Percentiles rank a stretch among this genome's conserved stretches.
Evolutionary conservation across 2,113 vertebrate genomes (phyloP).

Genomic region (Pristiophorus japonicus): DNA sequence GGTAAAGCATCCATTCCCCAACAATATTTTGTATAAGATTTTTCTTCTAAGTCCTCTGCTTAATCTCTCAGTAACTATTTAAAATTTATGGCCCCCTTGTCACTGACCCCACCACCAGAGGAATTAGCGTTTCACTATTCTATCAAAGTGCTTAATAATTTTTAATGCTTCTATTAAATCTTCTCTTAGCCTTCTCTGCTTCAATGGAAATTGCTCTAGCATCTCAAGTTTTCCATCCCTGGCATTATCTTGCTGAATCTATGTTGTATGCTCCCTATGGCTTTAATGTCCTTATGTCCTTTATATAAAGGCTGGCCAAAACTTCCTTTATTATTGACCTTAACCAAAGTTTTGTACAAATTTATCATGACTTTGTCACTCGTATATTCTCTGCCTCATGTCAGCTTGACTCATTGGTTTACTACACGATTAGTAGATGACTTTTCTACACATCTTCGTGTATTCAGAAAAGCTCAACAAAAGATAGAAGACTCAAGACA

Average conservation of each 20-base stretch:
- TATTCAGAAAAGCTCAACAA: slow-evolving; percentile 96
- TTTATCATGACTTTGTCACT: background rate
- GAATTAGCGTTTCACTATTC: background rate
- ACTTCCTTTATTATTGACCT: background rate
- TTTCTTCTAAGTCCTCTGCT: background rate
- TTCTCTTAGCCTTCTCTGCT: background rate
- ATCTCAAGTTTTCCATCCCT: background rate
- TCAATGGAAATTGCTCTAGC: background rate
- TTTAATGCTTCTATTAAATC: background rate
- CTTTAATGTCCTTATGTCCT: background rate
- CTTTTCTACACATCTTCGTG: slow-evolving; percentile 92
- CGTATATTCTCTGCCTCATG: background rate
- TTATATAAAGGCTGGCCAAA: background rate
- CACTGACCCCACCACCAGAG: background rate
- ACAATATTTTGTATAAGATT: background rate
- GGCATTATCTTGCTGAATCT: background rate
- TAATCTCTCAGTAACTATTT: background rate
- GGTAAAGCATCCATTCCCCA: background rate
- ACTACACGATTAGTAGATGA: slow-evolving; percentile 95
- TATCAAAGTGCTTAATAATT: background rate
- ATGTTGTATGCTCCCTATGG: background rate
- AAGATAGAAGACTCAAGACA: slow-evolving; percentile 82
- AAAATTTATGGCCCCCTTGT: background rate
- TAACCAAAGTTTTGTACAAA: background rate
- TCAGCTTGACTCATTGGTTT: slow-evolving; percentile 52